phyloP scores from a whole-genome alignment of 2,888 invertebrate species.

The Meteorus cinctellus region DNA sequence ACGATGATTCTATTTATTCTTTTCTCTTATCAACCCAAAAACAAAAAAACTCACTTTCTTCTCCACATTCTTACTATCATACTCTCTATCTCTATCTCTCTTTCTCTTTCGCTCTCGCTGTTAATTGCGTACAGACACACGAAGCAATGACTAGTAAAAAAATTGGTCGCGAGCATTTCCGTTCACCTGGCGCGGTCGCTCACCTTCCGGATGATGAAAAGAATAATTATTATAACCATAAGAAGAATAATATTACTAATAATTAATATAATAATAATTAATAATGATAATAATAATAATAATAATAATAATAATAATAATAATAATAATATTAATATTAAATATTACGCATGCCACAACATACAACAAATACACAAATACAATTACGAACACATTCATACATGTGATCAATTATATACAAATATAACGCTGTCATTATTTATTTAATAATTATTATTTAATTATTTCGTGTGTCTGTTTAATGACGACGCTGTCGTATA shows the following conservation, averaged over 20 bases:
- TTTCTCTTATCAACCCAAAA: not conserved
- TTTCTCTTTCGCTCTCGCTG: conserved; percentile 18
- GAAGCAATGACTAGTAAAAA: conserved; percentile 64
- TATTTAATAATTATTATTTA: not conserved
- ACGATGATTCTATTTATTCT: not conserved
- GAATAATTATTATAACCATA: not conserved
- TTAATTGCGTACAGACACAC: conserved; percentile 59
- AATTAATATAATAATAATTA: too few relatives aligned
- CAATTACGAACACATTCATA: not conserved
- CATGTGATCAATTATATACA: conserved; percentile 1
- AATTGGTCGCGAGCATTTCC: not conserved
- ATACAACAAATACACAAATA: not conserved
- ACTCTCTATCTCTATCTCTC: not conserved
- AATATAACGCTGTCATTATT: not conserved
- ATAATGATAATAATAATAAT: too few relatives aligned
- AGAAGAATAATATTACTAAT: too few relatives aligned
- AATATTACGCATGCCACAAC: conserved; percentile 13
- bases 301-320: too few relatives aligned
- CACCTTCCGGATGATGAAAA: not conserved
- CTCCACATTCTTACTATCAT: not conserved
- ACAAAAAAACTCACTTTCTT: not conserved
- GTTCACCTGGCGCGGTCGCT: conserved; percentile 20
- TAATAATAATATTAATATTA: conserved; percentile 14
- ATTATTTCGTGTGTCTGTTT: conserved; percentile 2
- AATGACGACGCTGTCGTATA: conserved; percentile 51